Conservation (phyloP, 2,113 vertebrate genomes). For the Motacilla tschutschensis region DNA sequence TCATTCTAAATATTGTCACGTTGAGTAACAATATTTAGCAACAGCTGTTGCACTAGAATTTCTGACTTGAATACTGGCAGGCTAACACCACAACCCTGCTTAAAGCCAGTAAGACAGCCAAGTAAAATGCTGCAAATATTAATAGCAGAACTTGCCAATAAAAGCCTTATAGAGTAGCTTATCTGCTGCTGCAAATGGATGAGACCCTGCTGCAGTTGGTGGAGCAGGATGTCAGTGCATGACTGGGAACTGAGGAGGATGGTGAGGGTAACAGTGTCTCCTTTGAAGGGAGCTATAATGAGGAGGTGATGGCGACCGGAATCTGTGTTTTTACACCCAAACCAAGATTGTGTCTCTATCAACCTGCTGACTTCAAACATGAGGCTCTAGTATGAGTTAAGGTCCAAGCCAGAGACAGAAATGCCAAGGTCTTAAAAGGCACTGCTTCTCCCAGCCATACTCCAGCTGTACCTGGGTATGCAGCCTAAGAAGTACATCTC, state of each 20-base stretch:
- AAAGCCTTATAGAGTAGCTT: not conserved
- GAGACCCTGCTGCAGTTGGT: not conserved
- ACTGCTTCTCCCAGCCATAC: not conserved
- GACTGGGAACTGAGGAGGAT: not conserved
- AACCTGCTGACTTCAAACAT: not conserved
- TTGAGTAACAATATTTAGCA: conserved; percentile 7
- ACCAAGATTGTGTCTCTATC: not conserved
- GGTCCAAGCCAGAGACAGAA: not conserved
- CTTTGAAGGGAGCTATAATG: not conserved
- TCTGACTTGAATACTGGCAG: not conserved
- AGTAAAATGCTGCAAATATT: not conserved
- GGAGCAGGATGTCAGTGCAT: not conserved
- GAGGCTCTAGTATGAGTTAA: not conserved
- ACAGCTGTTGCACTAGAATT: conserved; percentile 3
- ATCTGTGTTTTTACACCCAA: not conserved
- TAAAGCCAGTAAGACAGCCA: not conserved
- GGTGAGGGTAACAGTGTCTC: not conserved
- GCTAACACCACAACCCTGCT: not conserved
- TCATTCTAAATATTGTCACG: not conserved
- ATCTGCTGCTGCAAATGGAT: not conserved
- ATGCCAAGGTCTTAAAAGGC: not conserved
- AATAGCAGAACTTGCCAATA: not conserved
- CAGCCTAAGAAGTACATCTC: not conserved
- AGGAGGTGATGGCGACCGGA: not conserved
- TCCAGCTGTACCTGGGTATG: not conserved